Evolutionary conservation across 1,140 invertebrate species (phyloP), one percentile per base, ranked within the genome.

Genomic region (Brachionus angularis): DNA sequence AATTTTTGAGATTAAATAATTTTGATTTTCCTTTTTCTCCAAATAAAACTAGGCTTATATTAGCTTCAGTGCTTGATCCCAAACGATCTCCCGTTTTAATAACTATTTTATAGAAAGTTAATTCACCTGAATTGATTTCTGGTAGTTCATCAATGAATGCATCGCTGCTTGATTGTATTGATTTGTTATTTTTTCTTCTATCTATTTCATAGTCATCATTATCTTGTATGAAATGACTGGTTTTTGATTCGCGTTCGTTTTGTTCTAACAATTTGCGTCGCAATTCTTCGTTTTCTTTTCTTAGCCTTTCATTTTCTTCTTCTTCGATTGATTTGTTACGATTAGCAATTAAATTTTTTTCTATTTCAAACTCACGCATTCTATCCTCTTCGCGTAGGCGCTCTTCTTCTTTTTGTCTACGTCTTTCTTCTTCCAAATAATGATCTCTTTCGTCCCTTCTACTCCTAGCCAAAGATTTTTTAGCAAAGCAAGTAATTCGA

Each of bases 31-130:
- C 62, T 16, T 33, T 49, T 34, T 46, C 47, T 34, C 62, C 62
- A 27, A 47, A 67, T 49, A 67, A 36, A 46, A 50, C 33, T 23
- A 67, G 25, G 3, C 29, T 46, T 34, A 67, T 67, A 12, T 67
- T 16, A 25, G 62, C 62, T n/a, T 67, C 47, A 31, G 42, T 67
- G n/a, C 47, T 67, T 5, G 62, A 67, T 16, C 62, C 62, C 21
- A 27, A 34, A 27, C 62, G 39, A 67, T 67, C 62, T 10, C 62
- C 62, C 14, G 62, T 67, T 46, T 67, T 67, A 18, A 67, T 42
- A 23, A 67, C 18, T 23, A 67, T 23, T 47, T 23, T 16, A 23
- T 67, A 52, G 10, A 52, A 27, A 27, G 23, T 18, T 52, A 14
- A 14, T 42, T 42, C 39, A 42, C 39, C 39, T 3, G 39, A 42